Percentiles rank a stretch among this genome's conserved stretches.
Evolutionary conservation across 1,140 invertebrate species (phyloP).

Genomic region (Drosophila miranda): DNA sequence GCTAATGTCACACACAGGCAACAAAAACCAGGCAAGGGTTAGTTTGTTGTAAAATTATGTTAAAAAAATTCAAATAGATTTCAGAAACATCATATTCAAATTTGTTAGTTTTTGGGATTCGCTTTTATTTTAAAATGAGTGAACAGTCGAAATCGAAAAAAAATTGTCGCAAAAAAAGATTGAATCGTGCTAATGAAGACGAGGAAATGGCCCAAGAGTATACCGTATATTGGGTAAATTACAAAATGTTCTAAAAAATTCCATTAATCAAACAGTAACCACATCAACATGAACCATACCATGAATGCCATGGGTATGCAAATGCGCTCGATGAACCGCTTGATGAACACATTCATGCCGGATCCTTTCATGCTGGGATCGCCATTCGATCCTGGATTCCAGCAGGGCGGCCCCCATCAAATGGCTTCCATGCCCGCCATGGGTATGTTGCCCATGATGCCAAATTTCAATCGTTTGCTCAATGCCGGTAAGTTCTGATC

Average conservation of each 20-base stretch:
- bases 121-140: constrained; percentile 4
- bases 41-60: no score
- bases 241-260: neutral
- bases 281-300: constrained; percentile 89
- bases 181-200: neutral
- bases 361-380: constrained; percentile 85
- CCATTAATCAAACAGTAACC: constrained; percentile 83
- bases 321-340: constrained; percentile 89
- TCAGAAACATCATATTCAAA: no score
- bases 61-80: no score
- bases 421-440: constrained; percentile 82
- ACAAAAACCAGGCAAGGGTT: no score
- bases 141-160: constrained; percentile 27
- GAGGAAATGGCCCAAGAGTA: constrained; percentile 49
- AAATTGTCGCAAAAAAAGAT: constrained; percentile 19
- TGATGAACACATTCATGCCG: constrained; percentile 88
- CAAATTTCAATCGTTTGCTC: constrained; percentile 84
- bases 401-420: constrained; percentile 68
- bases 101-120: neutral
- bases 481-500: constrained; percentile 63
- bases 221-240: neutral
- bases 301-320: constrained; percentile 85
- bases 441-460: constrained; percentile 84
- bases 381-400: constrained; percentile 72
- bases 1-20: no score